phyloP scores from a whole-genome alignment of 2,113 vertebrate species.

The Panthera leo region DNA sequence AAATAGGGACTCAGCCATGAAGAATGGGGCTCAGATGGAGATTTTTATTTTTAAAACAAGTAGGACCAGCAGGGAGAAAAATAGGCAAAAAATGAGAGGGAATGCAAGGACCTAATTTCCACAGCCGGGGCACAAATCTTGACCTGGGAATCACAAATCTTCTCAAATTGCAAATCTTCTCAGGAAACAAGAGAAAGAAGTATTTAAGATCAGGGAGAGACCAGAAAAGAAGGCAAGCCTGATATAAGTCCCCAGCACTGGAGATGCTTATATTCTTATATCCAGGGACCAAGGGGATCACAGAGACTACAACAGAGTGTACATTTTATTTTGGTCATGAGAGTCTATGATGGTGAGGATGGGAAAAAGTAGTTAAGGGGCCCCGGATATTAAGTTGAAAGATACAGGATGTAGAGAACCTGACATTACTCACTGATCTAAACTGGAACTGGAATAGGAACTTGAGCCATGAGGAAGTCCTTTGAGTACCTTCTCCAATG shows the following conservation, averaged over 20 bases:
- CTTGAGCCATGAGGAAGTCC: not conserved
- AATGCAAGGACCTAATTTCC: not conserved
- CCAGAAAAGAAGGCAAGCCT: not conserved
- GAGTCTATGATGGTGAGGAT: not conserved
- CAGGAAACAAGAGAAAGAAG: not conserved
- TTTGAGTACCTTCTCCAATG: accelerated
- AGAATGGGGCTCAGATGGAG: not conserved
- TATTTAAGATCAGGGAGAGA: not conserved
- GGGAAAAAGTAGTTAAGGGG: not conserved
- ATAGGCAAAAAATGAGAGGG: not conserved
- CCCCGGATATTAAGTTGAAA: not conserved
- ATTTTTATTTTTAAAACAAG: conserved; percentile 49
- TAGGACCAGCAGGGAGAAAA: not conserved
- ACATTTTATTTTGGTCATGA: not conserved
- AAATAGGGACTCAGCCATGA: not conserved
- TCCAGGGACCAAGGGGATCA: not conserved
- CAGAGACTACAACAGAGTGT: not conserved
- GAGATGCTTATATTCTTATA: not conserved
- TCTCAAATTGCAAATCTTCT: no score
- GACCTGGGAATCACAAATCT: no score
- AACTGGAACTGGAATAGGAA: not conserved
- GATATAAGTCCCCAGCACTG: not conserved
- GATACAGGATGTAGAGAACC: accelerated
- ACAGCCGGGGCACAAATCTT: not conserved
- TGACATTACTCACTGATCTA: not conserved